Percentiles rank a stretch among this genome's conserved stretches.
Conservation (phyloP, 2,888 invertebrate genomes). For the Calliphora vomitoria region DNA sequence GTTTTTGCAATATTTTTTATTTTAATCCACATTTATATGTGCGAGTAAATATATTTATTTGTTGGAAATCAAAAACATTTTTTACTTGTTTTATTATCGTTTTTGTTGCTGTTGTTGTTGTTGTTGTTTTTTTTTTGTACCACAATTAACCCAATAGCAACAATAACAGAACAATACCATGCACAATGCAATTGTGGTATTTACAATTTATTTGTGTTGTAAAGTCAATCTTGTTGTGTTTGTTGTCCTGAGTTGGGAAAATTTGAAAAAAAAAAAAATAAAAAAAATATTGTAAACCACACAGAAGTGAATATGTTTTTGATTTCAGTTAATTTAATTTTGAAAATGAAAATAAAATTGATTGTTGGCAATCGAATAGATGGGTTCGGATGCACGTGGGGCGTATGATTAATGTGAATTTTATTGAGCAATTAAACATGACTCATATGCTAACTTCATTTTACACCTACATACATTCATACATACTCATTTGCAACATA, state of each 20-base stretch:
- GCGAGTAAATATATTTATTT: not conserved
- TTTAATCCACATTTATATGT: not conserved
- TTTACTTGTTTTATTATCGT: not conserved
- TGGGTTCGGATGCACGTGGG: not conserved
- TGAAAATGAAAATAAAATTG: slow-evolving; percentile 52
- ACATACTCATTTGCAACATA: too few species aligned
- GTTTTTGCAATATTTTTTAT: not conserved
- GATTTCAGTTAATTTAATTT: slow-evolving; percentile 60
- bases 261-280: not conserved
- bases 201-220: slow-evolving; percentile 53
- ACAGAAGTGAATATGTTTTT: slow-evolving; percentile 58
- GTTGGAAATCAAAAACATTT: not conserved
- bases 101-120: not conserved
- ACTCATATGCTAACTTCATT: not conserved
- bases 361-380: slow-evolving; percentile 37
- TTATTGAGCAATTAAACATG: slow-evolving; percentile 16
- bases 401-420: slow-evolving; percentile 20
- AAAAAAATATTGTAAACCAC: slow-evolving; percentile 39
- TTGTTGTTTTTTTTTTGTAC: not conserved
- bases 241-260: slow-evolving; percentile 10
- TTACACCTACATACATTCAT: too few species aligned
- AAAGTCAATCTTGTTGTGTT: slow-evolving; percentile 33
- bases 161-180: slow-evolving; percentile 37
- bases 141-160: slow-evolving; percentile 56
- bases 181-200: slow-evolving; percentile 52